These are phyloP conservation scores for Platyrinchus mystaceus DNA, from an alignment of 2,797 vertebrate genomes.

Conservation along the genomic window DNA sequence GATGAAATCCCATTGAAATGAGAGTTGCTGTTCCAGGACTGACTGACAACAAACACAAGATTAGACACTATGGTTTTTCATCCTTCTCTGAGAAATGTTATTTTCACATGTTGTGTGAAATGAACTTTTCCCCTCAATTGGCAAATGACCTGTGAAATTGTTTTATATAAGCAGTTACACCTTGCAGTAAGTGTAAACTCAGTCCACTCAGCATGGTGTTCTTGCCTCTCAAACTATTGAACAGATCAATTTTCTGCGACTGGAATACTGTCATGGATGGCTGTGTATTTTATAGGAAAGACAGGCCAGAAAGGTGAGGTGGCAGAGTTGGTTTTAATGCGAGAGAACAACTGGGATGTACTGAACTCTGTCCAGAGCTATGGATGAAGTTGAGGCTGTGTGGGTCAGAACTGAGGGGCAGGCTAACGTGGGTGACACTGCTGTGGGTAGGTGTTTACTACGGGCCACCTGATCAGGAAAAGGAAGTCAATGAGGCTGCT, in stretches of 20 bases:
- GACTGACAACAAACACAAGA: background rate
- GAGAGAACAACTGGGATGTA: background rate
- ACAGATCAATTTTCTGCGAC: background rate
- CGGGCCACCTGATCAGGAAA: background rate
- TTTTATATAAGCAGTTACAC: background rate
- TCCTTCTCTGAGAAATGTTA: background rate
- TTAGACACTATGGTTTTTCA: background rate
- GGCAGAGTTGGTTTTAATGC: background rate
- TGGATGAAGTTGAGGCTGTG: background rate
- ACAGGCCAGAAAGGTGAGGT: background rate
- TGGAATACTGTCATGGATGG: background rate
- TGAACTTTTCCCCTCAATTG: background rate
- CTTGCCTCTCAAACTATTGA: background rate
- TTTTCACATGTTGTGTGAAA: background rate
- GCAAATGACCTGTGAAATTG: background rate
- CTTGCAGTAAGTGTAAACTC: background rate
- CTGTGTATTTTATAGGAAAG: background rate
- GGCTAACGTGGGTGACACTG: background rate
- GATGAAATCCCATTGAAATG: background rate
- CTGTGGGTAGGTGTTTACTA: background rate
- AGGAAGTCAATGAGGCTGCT: accelerated
- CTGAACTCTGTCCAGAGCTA: background rate
- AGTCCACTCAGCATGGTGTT: background rate
- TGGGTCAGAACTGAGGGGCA: background rate
- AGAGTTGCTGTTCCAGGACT: background rate